A percentile compares a stretch with the other conserved stretches of the same genome.
These are phyloP conservation scores for Alectura lathami DNA, from an alignment of 2,113 vertebrate genomes.

Conservation along the genomic window DNA sequence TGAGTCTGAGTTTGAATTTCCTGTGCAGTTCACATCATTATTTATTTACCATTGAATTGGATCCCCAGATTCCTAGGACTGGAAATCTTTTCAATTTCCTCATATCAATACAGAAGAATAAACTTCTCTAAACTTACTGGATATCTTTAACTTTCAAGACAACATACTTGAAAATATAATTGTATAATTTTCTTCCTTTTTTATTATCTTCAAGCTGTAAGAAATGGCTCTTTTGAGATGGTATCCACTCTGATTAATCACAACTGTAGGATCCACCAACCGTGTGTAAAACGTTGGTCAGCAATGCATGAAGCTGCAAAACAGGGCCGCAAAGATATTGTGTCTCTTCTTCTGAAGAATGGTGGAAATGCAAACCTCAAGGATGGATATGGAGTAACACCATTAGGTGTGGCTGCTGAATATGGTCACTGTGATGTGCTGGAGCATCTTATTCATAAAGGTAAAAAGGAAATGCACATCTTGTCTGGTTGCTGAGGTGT, in stretches of 20 bases:
- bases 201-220: slow-evolving; percentile 76
- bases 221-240: slow-evolving; percentile 80
- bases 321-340: slow-evolving; percentile 79
- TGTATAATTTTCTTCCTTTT: not conserved
- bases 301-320: slow-evolving; percentile 88
- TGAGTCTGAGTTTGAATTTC: slow-evolving; percentile 68
- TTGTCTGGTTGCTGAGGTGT: not conserved
- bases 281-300: slow-evolving; percentile 82
- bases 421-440: slow-evolving; percentile 81
- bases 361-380: slow-evolving; percentile 76
- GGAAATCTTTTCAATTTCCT: not conserved
- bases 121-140: not conserved
- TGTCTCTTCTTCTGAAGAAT: slow-evolving; percentile 81
- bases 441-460: slow-evolving; percentile 84
- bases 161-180: not conserved
- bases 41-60: not conserved
- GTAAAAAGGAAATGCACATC: not conserved
- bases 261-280: slow-evolving; percentile 81
- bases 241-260: slow-evolving; percentile 78
- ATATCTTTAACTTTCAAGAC: not conserved
- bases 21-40: not conserved
- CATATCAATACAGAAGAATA: not conserved
- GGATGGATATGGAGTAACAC: slow-evolving; percentile 83
- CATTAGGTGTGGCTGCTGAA: slow-evolving; percentile 82
- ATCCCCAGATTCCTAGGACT: not conserved